Evolutionary conservation across 1,140 invertebrate genomes (phyloP).

Genomic region (Drosophila seguyi): DNA sequence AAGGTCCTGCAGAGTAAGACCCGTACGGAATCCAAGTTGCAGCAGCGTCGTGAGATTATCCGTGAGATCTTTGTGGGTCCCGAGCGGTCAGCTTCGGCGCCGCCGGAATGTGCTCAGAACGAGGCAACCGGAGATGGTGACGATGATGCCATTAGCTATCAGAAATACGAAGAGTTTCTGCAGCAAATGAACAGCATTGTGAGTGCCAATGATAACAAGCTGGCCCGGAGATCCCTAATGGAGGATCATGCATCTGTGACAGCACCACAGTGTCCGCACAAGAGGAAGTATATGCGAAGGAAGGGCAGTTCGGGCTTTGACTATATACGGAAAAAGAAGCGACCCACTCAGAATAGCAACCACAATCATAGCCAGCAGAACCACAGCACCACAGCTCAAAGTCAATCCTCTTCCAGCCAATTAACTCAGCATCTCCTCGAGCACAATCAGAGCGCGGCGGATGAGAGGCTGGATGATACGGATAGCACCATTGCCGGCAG

Average conservation of each 20-base stretch:
- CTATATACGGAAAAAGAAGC: constrained; percentile 94
- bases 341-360: constrained; percentile 76
- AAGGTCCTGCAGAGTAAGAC: constrained; percentile 91
- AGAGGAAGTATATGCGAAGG: constrained; percentile 85
- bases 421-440: constrained; percentile 13
- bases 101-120: constrained; percentile 85
- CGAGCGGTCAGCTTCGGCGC: constrained; percentile 88
- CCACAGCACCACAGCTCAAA: not conserved
- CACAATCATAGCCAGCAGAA: constrained; percentile 9
- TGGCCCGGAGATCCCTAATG: constrained; percentile 34
- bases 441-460: constrained; percentile 32
- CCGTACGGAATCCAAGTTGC: constrained; percentile 90
- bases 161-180: constrained; percentile 81
- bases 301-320: constrained; percentile 93
- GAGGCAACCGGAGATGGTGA: constrained; percentile 15
- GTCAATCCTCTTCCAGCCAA: constrained; percentile 1
- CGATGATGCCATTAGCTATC: constrained; percentile 68
- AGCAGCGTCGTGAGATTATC: constrained; percentile 91
- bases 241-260: constrained; percentile 11
- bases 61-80: constrained; percentile 92
- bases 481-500: constrained; percentile 74
- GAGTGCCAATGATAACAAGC: constrained; percentile 86
- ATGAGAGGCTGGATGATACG: constrained; percentile 66
- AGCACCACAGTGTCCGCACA: constrained; percentile 81
- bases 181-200: constrained; percentile 82